Evolutionary conservation across 2,113 vertebrate species (phyloP), one percentile per base, ranked within the genome.

Genomic region (Scolopax mira): DNA sequence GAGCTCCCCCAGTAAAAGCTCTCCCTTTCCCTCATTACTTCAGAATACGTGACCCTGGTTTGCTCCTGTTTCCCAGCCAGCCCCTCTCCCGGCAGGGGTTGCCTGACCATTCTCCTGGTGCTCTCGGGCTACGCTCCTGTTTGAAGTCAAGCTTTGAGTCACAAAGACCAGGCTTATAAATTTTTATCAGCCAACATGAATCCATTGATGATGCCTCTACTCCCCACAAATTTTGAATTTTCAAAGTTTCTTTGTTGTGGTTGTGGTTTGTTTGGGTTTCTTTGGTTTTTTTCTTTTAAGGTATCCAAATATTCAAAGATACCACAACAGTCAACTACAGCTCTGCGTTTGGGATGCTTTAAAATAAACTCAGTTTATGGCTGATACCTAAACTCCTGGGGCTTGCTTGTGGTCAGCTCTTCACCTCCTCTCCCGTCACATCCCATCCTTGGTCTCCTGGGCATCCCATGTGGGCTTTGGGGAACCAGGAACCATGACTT

Each of bases 71-170:
- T 25, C 58, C 42, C 54, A 73, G 52, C 33, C 82, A 66, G 22
- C 15, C 4, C 14, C 1, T 30, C 65, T 19, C 25, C 24, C 19
- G n/a, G 27, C 64, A 66, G 33, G 23, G 28, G 15, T 23, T 46
- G 13, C 49, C 24, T 4, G 7, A 10, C 28, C 6, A 1, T 10
- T n/a, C 24, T 4, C 12, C 2, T 0, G n/a, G 6, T 0, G 12
- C 12, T 18, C 49, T 49, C n/a, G 12, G 62, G 28, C 61, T 35
- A 5, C 7, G 1, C 21, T 79, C 15, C 62, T 41, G 10, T 7
- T 8, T 11, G 58, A 77, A 57, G 41, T 10, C 48, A 65, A 51
- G 18, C 19, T 46, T 3, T 37, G 42, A 74, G 79, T 64, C 52
- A 11, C 3, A 21, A 28, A 44, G 33, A 22, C 9, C 54, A 39